Evolutionary conservation across 2,113 vertebrate species (phyloP), one percentile per base, ranked within the genome.

Genomic region (Chaetodon trifascialis): DNA sequence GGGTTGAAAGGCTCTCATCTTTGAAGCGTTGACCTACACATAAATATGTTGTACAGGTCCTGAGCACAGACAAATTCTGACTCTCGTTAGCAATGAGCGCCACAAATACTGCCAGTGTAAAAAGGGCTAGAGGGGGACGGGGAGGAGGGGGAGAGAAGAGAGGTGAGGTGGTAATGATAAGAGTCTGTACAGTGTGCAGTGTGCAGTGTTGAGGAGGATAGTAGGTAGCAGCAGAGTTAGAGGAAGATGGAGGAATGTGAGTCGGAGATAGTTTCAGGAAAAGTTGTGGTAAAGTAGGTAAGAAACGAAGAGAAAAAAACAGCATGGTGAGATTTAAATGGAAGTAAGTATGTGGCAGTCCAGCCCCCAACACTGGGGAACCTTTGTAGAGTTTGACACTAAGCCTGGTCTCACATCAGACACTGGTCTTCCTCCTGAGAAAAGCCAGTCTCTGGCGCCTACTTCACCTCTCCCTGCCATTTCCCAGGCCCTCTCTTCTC

Each of bases 21-120:
- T 94, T 90, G 73, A 95, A 95, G 91, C 94, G n/a, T 84, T 95
- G 94, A 95, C 95, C 95, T 95, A 95, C 92, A 92, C 86, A 83
- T 94, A 94, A 94, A 91, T 91, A 92, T 64, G 86, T 76, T 92
- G 91, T 90, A 92, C 89, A 90, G 86, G 90, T 92, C 89, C 91
- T 87, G 91, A 92, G 91, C 88, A 86, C 82, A 91, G 92, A 93
- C 93, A 93, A 93, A 95, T 93, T 92, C 89, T 94, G 94, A 94
- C 94, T 93, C 92, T 93, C 73, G 84, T 92, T 94, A 93, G 91
- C 85, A 87, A 91, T 86, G 88, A 91, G 83, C 87, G 79, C 73
- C 84, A 88, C 85, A 88, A 90, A 90, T 83, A 83, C 76, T 73
- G 86, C 84, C 87, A 86, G 63, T 70, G 82, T 82, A 88, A 88